Percentiles rank a stretch among this genome's conserved stretches.
Evolutionary conservation across 2,888 invertebrate species (phyloP).

Genomic region (Hydrotaea diabolus): DNA sequence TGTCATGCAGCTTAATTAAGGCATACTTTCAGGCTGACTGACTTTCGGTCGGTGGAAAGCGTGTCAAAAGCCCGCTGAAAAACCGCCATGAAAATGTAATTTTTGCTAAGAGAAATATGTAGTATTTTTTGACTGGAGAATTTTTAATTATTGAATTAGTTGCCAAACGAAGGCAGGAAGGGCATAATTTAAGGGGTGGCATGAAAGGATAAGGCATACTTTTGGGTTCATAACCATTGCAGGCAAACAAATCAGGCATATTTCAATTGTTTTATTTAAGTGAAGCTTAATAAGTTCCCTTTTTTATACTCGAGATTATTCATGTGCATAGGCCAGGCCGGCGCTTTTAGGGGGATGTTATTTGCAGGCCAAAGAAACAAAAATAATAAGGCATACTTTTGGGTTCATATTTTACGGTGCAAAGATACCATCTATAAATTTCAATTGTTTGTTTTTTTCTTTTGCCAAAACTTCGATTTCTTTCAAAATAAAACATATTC

Average conservation of each 20-base stretch:
- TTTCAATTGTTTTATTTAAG: constrained; percentile 12
- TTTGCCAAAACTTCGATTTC: not conserved
- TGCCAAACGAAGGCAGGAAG: too few relatives aligned
- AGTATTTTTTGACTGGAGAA: not conserved
- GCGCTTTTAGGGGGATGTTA: constrained; percentile 15
- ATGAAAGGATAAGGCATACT: too few relatives aligned
- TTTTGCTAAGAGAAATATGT: not conserved
- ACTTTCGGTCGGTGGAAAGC: constrained; percentile 17
- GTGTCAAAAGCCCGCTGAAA: not conserved
- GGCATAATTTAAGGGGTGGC: constrained; percentile 28
- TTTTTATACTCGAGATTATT: not conserved
- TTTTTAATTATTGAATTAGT: constrained; percentile 28
- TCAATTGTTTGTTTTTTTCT: constrained; percentile 13
- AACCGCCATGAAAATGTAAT: not conserved
- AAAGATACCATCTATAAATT: constrained; percentile 2
- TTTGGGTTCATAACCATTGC: not conserved
- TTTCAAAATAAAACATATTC: not conserved
- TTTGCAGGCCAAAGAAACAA: not conserved
- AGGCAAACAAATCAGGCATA: not conserved
- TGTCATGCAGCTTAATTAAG: constrained; percentile 20
- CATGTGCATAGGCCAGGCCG: not conserved
- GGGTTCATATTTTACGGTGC: constrained; percentile 3
- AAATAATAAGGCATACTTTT: constrained; percentile 1
- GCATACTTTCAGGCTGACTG: constrained; percentile 33
- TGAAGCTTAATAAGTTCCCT: not conserved